A percentile compares a stretch with the other conserved stretches of the same genome.
phyloP scores from a whole-genome alignment of 2,888 invertebrate species.

The Gastrophysa polygoni region DNA sequence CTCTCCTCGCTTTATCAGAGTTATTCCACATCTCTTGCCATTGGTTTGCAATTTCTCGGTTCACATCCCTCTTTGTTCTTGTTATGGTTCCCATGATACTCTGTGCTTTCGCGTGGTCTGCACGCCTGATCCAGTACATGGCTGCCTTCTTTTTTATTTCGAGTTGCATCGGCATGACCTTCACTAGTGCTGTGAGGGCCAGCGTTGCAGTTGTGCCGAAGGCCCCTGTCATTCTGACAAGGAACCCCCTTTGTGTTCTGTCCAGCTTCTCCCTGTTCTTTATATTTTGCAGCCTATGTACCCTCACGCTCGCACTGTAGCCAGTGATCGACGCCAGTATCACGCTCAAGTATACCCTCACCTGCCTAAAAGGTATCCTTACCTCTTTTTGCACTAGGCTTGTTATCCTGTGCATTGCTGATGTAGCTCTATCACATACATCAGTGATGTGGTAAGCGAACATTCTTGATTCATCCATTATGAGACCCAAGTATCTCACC shows the following conservation, averaged over 20 bases:
- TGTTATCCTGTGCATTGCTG: conserved; percentile 3
- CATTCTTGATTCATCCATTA: neutral
- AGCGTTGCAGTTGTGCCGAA: neutral
- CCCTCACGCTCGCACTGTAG: neutral
- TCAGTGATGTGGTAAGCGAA: neutral
- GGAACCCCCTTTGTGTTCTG: conserved; percentile 12
- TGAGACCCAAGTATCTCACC: neutral
- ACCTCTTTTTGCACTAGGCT: conserved; percentile 7
- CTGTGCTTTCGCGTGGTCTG: too few relatives aligned
- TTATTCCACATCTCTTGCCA: neutral
- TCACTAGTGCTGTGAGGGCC: neutral
- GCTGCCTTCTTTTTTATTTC: too few relatives aligned
- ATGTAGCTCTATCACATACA: neutral
- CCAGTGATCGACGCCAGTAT: neutral
- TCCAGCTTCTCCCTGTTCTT: neutral
- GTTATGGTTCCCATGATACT: too few relatives aligned
- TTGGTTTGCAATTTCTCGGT: neutral
- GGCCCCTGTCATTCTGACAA: conserved; percentile 7
- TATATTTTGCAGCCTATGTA: neutral
- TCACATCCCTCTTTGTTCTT: neutral
- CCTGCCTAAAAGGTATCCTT: neutral
- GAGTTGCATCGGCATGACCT: neutral
- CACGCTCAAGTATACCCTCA: too few relatives aligned
- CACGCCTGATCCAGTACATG: too few relatives aligned
- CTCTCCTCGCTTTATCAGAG: neutral